Evolutionary conservation across 1,140 invertebrate species (phyloP).

Genomic region (Hypsibius dujardini): DNA sequence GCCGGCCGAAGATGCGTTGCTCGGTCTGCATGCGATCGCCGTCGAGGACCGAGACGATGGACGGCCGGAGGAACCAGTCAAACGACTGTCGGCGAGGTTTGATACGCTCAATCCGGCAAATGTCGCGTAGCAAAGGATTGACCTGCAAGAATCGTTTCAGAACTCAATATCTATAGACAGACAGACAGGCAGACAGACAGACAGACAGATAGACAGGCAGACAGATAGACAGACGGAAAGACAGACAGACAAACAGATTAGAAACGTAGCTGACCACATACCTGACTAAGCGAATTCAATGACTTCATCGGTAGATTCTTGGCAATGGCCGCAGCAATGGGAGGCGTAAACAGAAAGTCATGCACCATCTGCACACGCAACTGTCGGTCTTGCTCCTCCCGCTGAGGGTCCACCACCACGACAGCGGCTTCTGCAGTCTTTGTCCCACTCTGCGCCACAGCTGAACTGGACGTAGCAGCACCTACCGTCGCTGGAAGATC

Average conservation of each 20-base stretch:
- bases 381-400: too few relatives aligned
- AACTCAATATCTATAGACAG: too few relatives aligned
- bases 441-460: too few relatives aligned
- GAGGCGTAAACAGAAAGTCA: background rate
- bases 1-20: background rate
- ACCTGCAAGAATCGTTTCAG: background rate
- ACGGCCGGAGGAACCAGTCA: background rate
- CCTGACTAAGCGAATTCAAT: background rate
- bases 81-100: background rate
- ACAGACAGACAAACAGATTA: background rate
- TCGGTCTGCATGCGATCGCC: background rate
- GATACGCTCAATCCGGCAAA: background rate
- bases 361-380: background rate
- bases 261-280: conserved; percentile 1
- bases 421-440: too few relatives aligned
- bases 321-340: background rate
- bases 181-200: too few relatives aligned
- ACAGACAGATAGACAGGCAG: too few relatives aligned
- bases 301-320: conserved; percentile 14
- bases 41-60: background rate
- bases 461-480: too few relatives aligned
- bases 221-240: background rate
- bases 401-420: too few relatives aligned
- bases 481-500: too few relatives aligned
- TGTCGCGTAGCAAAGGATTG: background rate